phyloP scores from a whole-genome alignment of 2,888 invertebrate genomes.

The Spisula subtruncata region DNA sequence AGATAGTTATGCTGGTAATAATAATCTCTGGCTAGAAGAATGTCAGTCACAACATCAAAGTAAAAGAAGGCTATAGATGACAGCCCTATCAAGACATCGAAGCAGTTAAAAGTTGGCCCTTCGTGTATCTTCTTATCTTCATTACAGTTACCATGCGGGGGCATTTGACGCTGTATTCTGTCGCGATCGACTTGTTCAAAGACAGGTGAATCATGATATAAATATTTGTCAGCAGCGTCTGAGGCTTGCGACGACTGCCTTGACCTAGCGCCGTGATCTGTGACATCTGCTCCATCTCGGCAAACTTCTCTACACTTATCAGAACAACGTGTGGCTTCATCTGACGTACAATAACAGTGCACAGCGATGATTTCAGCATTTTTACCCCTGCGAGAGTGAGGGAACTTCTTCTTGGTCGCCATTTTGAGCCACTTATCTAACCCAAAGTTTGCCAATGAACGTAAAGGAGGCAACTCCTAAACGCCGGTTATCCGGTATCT shows the following conservation, averaged over 20 bases:
- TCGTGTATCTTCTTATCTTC: neutral
- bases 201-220: neutral
- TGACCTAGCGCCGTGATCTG: conserved; percentile 42
- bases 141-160: conserved; percentile 35
- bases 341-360: conserved; percentile 44
- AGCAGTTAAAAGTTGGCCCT: conserved; percentile 70
- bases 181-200: conserved; percentile 27
- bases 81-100: conserved; percentile 77
- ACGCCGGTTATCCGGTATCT: neutral
- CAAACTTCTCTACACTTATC: conserved; percentile 3
- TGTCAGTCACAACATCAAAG: conserved; percentile 80
- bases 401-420: conserved; percentile 71
- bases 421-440: conserved; percentile 53
- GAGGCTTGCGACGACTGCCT: conserved; percentile 2
- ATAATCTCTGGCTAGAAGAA: conserved; percentile 79
- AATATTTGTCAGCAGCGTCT: neutral
- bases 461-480: neutral
- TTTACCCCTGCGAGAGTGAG: conserved; percentile 59
- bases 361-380: conserved; percentile 49
- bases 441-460: conserved; percentile 22
- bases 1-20: conserved; percentile 65
- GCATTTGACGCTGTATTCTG: conserved; percentile 28
- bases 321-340: conserved; percentile 37
- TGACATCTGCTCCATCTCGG: conserved; percentile 31
- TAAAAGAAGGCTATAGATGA: conserved; percentile 78